A percentile compares a stretch with the other conserved stretches of the same genome.
Conservation (phyloP, 2,113 vertebrate species). For the Grammomys surdaster region DNA sequence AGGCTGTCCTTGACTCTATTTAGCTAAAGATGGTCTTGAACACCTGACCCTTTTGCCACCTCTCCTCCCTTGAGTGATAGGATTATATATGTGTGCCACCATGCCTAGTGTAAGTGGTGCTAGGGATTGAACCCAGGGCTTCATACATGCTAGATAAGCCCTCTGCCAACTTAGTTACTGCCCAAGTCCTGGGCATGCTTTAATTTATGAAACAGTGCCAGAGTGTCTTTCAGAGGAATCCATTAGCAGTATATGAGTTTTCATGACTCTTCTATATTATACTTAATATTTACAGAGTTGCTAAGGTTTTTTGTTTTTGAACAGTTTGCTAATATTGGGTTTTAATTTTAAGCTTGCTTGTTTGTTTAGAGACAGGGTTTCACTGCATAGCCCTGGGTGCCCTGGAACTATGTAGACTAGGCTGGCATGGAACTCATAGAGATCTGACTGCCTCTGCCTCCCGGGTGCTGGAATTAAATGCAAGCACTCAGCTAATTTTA, state of each 20-base stretch:
- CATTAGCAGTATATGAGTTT: too few relatives aligned
- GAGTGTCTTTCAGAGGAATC: not conserved
- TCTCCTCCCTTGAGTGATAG: not conserved
- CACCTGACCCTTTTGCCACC: not conserved
- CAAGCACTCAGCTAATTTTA: not conserved
- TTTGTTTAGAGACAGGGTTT: not conserved
- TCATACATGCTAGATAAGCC: not conserved
- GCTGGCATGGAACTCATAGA: not conserved
- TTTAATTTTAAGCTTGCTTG: too few relatives aligned
- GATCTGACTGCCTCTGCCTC: not conserved
- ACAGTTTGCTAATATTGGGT: too few relatives aligned
- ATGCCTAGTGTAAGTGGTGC: not conserved
- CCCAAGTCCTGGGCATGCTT: not conserved
- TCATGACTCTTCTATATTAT: too few relatives aligned
- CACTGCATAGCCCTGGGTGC: not conserved
- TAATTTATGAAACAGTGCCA: not conserved
- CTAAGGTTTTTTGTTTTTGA: not conserved
- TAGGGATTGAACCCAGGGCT: not conserved
- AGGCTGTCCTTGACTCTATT: not conserved
- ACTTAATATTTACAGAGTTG: too few relatives aligned
- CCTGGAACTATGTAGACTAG: not conserved
- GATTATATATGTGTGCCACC: not conserved
- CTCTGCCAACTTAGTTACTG: not conserved
- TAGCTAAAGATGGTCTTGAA: not conserved
- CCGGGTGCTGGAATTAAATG: not conserved